A percentile compares a stretch with the other conserved stretches of the same genome.
These are phyloP conservation scores for Sander vitreus DNA, from an alignment of 2,113 vertebrate genomes.

Conservation along the genomic window DNA sequence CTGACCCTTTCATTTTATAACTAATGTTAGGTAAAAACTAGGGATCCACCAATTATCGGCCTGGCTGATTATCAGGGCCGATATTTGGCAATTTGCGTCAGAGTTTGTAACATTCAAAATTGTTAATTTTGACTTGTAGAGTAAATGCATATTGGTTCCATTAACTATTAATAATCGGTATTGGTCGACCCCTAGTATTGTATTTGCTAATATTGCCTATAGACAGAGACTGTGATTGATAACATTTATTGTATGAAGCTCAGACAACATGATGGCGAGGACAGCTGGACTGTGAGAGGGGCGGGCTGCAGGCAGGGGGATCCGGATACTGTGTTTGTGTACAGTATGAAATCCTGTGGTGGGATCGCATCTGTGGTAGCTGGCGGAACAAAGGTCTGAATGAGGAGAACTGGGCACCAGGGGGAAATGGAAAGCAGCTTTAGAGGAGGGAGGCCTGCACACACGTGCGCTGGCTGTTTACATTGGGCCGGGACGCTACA, in stretches of 20 bases:
- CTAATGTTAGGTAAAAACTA: too few relatives aligned
- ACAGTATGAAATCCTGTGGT: constrained; percentile 72
- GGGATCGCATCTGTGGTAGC: constrained; percentile 75
- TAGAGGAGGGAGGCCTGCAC: constrained; percentile 64
- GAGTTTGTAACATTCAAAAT: too few relatives aligned
- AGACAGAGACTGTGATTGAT: neutral
- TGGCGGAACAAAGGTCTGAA: constrained; percentile 78
- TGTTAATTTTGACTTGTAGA: too few relatives aligned
- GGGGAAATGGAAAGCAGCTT: constrained; percentile 80
- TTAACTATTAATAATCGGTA: too few relatives aligned
- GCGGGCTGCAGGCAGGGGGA: constrained; percentile 55
- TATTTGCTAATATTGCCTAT: too few relatives aligned
- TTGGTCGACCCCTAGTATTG: too few relatives aligned
- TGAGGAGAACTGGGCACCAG: constrained; percentile 71
- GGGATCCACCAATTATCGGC: too few relatives aligned
- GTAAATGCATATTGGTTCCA: too few relatives aligned
- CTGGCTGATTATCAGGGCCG: too few relatives aligned
- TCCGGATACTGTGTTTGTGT: constrained; percentile 76
- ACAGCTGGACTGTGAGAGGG: constrained; percentile 65
- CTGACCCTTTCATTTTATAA: too few relatives aligned
- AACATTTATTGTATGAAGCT: constrained; percentile 40
- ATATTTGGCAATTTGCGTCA: too few relatives aligned
- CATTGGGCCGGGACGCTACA: constrained; percentile 74
- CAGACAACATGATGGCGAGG: constrained; percentile 42
- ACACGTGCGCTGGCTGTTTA: constrained; percentile 81